These are phyloP conservation scores for Hirtodrosophila confusa DNA, from an alignment of 2,888 invertebrate species.

Conservation along the genomic window DNA sequence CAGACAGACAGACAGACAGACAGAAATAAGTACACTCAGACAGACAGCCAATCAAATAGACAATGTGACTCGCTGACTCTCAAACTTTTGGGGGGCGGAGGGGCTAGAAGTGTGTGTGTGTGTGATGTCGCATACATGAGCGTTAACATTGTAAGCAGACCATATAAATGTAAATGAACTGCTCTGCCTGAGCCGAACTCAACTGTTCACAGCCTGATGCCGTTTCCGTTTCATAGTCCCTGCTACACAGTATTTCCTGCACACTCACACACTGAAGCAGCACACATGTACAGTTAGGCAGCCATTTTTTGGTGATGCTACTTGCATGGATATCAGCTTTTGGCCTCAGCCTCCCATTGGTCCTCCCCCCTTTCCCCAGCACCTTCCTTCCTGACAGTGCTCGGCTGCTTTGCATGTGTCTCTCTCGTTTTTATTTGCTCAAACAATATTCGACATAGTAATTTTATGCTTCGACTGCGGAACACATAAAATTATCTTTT, in stretches of 20 bases:
- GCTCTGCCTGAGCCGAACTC: conserved; percentile 54
- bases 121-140: conserved; percentile 63
- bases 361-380: conserved; percentile 2
- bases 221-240: conserved; percentile 78
- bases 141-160: conserved; percentile 80
- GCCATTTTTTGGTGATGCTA: conserved; percentile 74
- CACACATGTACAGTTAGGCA: conserved; percentile 58
- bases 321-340: conserved; percentile 64
- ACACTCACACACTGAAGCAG: conserved; percentile 14
- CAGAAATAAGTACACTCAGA: conserved; percentile 22
- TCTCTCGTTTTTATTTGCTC: conserved; percentile 77
- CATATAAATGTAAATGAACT: conserved; percentile 80
- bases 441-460: conserved; percentile 79
- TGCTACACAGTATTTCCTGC: conserved; percentile 73
- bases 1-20: conserved; percentile 7
- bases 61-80: conserved; percentile 74
- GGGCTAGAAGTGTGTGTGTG: conserved; percentile 1
- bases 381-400: conserved; percentile 4
- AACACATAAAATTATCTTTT: conserved; percentile 79
- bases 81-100: conserved; percentile 31
- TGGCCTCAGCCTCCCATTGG: conserved; percentile 16
- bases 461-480: conserved; percentile 80
- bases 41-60: conserved; percentile 61
- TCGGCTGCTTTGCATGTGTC: conserved; percentile 68
- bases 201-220: conserved; percentile 69